phyloP scores from a whole-genome alignment of 2,888 invertebrate species.

The Metallyticus violacea region DNA sequence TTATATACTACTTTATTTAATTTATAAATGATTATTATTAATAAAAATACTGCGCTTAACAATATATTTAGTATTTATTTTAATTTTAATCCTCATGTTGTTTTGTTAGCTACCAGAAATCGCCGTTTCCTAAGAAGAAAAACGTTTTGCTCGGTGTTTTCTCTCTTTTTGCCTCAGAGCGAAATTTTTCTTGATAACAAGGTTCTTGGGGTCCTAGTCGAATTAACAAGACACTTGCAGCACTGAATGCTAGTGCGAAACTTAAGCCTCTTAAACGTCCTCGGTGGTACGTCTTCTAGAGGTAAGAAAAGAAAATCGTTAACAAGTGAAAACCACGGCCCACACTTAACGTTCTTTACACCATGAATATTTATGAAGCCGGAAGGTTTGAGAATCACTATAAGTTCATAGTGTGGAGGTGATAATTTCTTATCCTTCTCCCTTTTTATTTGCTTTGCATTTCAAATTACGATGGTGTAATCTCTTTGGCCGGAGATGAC shows the following conservation, averaged over 20 bases:
- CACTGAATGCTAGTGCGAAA: background rate
- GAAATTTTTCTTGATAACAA: background rate
- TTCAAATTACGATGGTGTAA: background rate
- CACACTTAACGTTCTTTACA: background rate
- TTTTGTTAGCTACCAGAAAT: too few species aligned
- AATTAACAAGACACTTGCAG: background rate
- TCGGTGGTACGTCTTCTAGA: too few species aligned
- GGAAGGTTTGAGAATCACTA: background rate
- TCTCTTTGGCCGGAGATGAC: background rate
- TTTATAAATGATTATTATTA: too few species aligned
- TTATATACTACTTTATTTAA: too few species aligned
- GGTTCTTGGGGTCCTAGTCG: background rate
- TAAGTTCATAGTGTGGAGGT: background rate
- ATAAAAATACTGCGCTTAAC: too few species aligned
- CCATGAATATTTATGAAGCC: background rate
- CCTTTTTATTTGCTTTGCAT: background rate
- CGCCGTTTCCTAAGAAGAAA: too few species aligned
- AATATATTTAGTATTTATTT: too few species aligned
- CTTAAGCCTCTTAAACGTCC: background rate
- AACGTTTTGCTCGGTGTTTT: too few species aligned
- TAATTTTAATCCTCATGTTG: too few species aligned
- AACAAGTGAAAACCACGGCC: background rate
- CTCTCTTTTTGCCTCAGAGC: background rate
- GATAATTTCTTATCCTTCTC: background rate
- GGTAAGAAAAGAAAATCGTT: background rate